Base-by-base conservation (phyloP, 2,797 vertebrate species). In the Alcedo quadribrachys region DNA sequence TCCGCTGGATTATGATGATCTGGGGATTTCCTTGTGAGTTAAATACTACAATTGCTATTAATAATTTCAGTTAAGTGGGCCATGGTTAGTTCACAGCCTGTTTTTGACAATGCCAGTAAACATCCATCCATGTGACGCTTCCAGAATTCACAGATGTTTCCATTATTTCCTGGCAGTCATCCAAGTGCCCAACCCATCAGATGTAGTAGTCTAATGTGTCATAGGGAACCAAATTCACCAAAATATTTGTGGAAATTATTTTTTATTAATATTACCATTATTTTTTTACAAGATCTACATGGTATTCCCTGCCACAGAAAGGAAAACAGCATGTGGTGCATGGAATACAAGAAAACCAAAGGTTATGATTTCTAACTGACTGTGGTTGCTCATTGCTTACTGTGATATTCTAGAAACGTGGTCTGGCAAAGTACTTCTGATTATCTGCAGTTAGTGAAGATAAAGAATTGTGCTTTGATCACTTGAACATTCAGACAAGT, bases 121-220 rank as follows among this genome's bases (percentile, higher is more conserved):
- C 46, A 81, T 32, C 25, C n/a, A 40, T 16, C 14, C 18, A 17
- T 58, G 65, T 74, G n/a, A 90, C 92, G 80, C 28, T 86, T 93
- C 15, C 60, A 92, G 40, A 94, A 79, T 67, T 80, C 55, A 86
- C 60, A 90, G 68, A 33, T 86, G 53, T 54, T 94, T 92, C 67
- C 67, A 57, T 73, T 93, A 67, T 42, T 57, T 33, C 37, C 10
- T 65, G 60, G 57, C 27, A 65, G n/a, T 54, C 14, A 42, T 77
- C 46, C 92, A 89, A 77, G 37, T 33, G 27, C 24, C 63, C 50
- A 74, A 48, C 30, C 50, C 57, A 55, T 84, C 42, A 88, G 40
- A 55, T 45, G 4, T 16, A 50, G 51, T 32, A 74, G 46, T 17
- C 24, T 57, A 82, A 54, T 0, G 0, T 46, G 45, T 74, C 45